Evolutionary conservation across 2,797 vertebrate genomes (phyloP).

Genomic region (Pteronotus mesoamericanus): DNA sequence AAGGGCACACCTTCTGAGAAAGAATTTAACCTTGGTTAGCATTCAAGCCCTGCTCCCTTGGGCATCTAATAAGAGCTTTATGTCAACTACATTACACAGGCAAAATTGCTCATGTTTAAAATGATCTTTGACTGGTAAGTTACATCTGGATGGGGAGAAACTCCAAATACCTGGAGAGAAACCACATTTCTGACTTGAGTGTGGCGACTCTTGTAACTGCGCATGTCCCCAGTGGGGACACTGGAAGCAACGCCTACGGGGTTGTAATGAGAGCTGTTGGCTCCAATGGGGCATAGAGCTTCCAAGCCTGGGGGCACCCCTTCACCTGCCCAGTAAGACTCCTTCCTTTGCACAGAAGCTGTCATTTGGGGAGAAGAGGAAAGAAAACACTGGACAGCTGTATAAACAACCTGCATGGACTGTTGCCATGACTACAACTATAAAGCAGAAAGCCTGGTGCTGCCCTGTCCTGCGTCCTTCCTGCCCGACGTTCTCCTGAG

Average conservation of each 20-base stretch:
- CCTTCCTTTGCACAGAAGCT: background rate
- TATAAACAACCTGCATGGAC: background rate
- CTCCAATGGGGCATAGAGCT: background rate
- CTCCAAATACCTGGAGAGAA: background rate
- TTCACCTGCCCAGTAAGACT: background rate
- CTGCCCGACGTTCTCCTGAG: background rate
- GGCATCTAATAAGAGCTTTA: background rate
- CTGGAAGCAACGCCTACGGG: background rate
- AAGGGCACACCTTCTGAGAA: background rate
- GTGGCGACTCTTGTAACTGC: background rate
- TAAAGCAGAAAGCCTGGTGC: background rate
- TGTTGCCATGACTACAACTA: background rate
- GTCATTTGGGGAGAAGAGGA: background rate
- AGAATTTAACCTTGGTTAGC: background rate
- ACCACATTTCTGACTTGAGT: background rate
- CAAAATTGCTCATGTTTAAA: background rate
- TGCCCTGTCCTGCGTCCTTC: background rate
- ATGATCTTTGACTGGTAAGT: background rate
- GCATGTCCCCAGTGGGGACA: background rate
- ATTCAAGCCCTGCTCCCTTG: background rate
- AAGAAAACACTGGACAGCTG: background rate
- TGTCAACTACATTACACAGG: background rate
- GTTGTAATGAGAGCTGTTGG: background rate
- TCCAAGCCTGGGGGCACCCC: background rate
- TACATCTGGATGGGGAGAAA: background rate